These are phyloP conservation scores for Drosophila sp. DNA, from an alignment of 1,140 invertebrate genomes.

Conservation along the genomic window DNA sequence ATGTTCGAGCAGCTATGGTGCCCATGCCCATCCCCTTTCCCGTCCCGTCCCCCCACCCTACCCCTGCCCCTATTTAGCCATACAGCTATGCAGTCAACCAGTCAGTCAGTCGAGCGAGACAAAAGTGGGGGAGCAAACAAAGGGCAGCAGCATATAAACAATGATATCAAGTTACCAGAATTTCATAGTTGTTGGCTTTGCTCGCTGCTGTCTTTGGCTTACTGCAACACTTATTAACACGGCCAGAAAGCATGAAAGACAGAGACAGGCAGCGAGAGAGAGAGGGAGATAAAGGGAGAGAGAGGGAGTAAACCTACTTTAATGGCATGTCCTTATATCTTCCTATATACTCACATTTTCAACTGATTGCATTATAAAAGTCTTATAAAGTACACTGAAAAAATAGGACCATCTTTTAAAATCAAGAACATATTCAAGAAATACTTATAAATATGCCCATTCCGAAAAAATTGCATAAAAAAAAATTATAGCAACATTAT, in stretches of 20 bases:
- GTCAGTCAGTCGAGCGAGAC: conserved; percentile 33
- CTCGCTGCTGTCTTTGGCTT: conserved; percentile 24
- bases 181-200: conserved; percentile 64
- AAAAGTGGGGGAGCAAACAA: conserved; percentile 80
- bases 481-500: too few species aligned
- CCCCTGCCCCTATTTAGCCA: conserved; percentile 13
- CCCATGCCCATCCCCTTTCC: conserved; percentile 8
- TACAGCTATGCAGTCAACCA: conserved; percentile 11
- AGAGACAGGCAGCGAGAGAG: not conserved
- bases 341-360: conserved; percentile 43
- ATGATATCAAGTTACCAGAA: conserved; percentile 77
- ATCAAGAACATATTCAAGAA: too few species aligned
- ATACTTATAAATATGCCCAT: too few species aligned
- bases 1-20: conserved; percentile 30
- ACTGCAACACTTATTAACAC: conserved; percentile 73
- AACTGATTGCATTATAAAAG: conserved; percentile 69
- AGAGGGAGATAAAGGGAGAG: not conserved
- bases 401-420: too few species aligned
- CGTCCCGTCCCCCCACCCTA: too few species aligned
- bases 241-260: conserved; percentile 20
- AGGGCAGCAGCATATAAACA: conserved; percentile 77
- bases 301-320: conserved; percentile 29
- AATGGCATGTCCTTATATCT: conserved; percentile 38
- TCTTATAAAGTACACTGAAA: conserved; percentile 47
- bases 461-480: too few species aligned